Base-by-base conservation (phyloP, 2,113 vertebrate species). In the Poecile atricapillus region DNA sequence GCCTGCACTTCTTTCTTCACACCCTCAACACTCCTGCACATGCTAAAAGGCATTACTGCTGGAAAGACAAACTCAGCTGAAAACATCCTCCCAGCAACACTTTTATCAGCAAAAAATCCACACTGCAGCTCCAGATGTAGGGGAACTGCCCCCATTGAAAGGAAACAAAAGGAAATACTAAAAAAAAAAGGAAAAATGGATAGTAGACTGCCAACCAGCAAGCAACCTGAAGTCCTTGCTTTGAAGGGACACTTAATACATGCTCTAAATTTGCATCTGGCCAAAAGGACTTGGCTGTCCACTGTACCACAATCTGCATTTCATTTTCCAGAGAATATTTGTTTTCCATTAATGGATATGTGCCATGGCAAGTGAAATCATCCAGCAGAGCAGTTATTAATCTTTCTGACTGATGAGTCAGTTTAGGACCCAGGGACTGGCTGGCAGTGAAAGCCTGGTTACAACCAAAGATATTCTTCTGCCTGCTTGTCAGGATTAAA, bases 331-430 rank as follows among this genome's bases (percentile, higher is more conserved):
- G 82, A 60, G 94, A 94, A 78, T 81, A 96, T 92, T 96, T 97
- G 93, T 96, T 96, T 96, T 94, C 94, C 95, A 89, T 89, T 94
- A 95, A 93, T 93, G 92, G 96, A 89, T 83, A 76, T 15, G 37
- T 92, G 95, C 93, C 96, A 97, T 87, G 92, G 94, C 85, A 95
- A 94, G 75, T 94, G 93, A 96, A 97, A 93, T 96, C 95, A 95
- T 90, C 82, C 81, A 95, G 86, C 95, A 89, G 89, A 89, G 70
- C 65, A 74, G 74, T 85, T 93, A 92, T 95, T 97, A 94, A 96
- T 96, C 91, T 89, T 93, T 79, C 86, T 93, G 75, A 94, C 81
- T 96, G 94, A 95, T 93, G 92, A 96, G 77, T 93, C 93, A 95
- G 88, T 96, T 94, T 91, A 96, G 87, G 77, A 93, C 87, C 93